Conservation (phyloP, 2,797 vertebrate species). For the Acanthurus tractus region DNA sequence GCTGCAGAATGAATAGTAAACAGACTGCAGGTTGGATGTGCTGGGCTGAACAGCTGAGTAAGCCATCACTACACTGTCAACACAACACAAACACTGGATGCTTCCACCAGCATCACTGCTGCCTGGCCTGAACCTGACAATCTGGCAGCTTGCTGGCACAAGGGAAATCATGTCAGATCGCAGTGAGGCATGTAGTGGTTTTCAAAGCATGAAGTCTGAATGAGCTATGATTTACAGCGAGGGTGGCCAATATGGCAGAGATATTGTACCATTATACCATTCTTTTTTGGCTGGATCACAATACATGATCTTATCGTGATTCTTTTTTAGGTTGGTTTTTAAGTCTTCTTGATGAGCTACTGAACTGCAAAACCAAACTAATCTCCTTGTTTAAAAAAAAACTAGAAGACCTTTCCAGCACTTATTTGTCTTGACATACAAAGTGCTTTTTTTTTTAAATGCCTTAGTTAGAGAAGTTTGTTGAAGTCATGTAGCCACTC, state of each 20-base stretch:
- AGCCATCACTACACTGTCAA: constrained; percentile 54
- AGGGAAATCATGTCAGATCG: constrained; percentile 35
- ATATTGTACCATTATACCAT: too few species aligned
- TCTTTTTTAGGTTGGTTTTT: too few species aligned
- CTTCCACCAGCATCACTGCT: constrained; percentile 60
- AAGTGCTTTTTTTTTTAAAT: too few species aligned
- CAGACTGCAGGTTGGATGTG: constrained; percentile 33
- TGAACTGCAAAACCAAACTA: too few species aligned
- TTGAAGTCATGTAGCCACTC: too few species aligned
- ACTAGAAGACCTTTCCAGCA: too few species aligned
- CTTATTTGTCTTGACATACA: too few species aligned
- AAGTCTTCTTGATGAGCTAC: too few species aligned
- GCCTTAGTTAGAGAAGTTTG: too few species aligned
- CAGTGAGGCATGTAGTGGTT: background rate
- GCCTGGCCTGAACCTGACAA: constrained; percentile 40
- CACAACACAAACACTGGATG: constrained; percentile 72
- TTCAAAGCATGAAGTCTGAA: constrained; percentile 24
- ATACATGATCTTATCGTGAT: too few species aligned
- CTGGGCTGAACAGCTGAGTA: constrained; percentile 72
- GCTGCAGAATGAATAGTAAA: constrained; percentile 40
- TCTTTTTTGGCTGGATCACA: too few species aligned
- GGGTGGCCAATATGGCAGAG: background rate
- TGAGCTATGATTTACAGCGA: constrained; percentile 16
- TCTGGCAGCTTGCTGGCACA: constrained; percentile 49
- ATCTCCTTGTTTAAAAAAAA: too few species aligned